phyloP scores from a whole-genome alignment of 2,888 invertebrate species.

The Vesta saturnalis region DNA sequence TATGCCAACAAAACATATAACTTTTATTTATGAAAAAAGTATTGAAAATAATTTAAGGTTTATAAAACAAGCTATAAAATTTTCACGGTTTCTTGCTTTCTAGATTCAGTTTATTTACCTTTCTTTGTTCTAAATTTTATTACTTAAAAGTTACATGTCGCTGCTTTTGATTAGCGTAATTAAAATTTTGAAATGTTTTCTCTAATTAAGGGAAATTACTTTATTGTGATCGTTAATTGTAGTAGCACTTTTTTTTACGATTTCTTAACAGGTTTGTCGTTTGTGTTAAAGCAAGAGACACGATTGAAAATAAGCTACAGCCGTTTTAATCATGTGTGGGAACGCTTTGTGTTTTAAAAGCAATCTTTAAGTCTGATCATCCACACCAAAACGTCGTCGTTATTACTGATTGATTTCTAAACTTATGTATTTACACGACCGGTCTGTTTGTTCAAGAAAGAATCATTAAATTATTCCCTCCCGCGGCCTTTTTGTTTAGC shows the following conservation, averaged over 20 bases:
- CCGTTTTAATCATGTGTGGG: conserved; percentile 20
- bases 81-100: conserved; percentile 14
- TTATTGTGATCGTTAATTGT: not conserved
- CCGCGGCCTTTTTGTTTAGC: conserved; percentile 55
- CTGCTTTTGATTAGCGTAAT: not conserved
- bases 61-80: conserved; percentile 20
- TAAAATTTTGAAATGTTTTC: conserved; percentile 3
- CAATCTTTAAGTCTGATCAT: conserved; percentile 38
- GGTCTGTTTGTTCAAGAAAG: conserved; percentile 58
- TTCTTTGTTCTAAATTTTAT: conserved; percentile 13
- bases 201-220: conserved; percentile 1
- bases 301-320: not conserved
- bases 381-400: conserved; percentile 48
- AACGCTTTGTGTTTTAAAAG: conserved; percentile 48
- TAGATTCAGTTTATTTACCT: conserved; percentile 7
- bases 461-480: conserved; percentile 61
- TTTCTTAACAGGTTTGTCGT: too few relatives aligned
- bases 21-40: conserved; percentile 8
- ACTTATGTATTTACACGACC: conserved; percentile 58
- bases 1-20: conserved; percentile 2
- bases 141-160: conserved; percentile 8
- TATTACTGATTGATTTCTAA: conserved; percentile 61
- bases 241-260: too few relatives aligned
- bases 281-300: not conserved
- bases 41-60: conserved; percentile 13